These are phyloP conservation scores for Bombyx huttoni DNA, from an alignment of 2,888 invertebrate species.

Conservation along the genomic window DNA sequence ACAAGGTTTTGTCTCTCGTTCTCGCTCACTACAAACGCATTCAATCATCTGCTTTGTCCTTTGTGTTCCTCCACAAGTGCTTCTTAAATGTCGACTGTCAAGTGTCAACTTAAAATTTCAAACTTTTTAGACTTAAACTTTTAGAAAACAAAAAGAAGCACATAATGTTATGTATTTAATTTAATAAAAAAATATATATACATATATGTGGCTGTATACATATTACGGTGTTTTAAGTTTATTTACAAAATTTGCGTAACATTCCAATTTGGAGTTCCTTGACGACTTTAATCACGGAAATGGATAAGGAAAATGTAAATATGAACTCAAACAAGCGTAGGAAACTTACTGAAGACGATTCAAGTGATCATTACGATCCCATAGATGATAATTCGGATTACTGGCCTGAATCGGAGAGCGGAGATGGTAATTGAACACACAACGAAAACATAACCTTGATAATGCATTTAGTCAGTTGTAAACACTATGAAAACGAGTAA, in stretches of 20 bases:
- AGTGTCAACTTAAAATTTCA: not conserved
- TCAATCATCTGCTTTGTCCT: not conserved
- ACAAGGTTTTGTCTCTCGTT: not conserved
- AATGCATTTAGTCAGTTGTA: not conserved
- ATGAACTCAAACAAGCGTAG: conserved; percentile 39
- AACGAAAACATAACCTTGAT: conserved; percentile 5
- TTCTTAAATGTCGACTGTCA: not conserved
- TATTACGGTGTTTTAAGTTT: too few relatives aligned
- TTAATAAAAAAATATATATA: not conserved
- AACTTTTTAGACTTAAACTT: not conserved
- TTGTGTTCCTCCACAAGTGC: not conserved
- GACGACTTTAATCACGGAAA: conserved; percentile 14
- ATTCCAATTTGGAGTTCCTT: conserved; percentile 3
- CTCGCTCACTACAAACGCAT: not conserved
- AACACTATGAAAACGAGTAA: not conserved
- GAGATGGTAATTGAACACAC: conserved; percentile 24
- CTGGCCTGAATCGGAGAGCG: conserved; percentile 52
- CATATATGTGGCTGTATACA: too few relatives aligned
- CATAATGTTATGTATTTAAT: not conserved
- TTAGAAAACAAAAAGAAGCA: not conserved
- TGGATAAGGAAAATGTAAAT: conserved; percentile 53
- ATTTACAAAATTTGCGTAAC: not conserved
- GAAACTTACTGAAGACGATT: conserved; percentile 35
- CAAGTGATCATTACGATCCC: conserved; percentile 31
- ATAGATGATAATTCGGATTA: conserved; percentile 46